These are phyloP conservation scores for Macroramphosus scolopax DNA, from an alignment of 2,797 vertebrate species.

Conservation along the genomic window DNA sequence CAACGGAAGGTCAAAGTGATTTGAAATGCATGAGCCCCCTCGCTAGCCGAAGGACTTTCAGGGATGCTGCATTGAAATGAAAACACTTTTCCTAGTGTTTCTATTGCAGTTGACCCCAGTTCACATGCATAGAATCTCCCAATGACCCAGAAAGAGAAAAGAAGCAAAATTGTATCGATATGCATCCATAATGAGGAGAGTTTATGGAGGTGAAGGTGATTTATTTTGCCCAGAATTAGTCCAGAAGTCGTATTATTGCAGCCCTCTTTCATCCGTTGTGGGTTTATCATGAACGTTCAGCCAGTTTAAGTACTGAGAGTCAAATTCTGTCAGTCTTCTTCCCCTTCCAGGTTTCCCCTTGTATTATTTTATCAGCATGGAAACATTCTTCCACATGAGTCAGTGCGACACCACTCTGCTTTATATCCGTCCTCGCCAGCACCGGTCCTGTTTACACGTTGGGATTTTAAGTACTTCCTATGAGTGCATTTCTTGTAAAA, in stretches of 20 bases:
- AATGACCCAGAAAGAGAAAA: conserved; percentile 40
- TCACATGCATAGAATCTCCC: conserved; percentile 46
- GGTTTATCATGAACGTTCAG: conserved; percentile 12
- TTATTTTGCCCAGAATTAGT: conserved; percentile 9
- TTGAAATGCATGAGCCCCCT: conserved; percentile 74
- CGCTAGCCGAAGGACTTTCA: conserved; percentile 59
- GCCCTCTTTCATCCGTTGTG: conserved; percentile 1
- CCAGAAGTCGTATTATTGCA: background rate
- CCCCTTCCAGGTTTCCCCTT: conserved; percentile 28
- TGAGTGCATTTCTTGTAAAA: conserved; percentile 63
- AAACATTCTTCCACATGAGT: conserved; percentile 47
- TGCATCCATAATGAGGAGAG: conserved; percentile 18
- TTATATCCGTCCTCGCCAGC: conserved; percentile 54
- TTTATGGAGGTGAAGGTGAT: too few relatives aligned
- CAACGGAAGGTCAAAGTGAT: conserved; percentile 62
- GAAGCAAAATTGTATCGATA: conserved; percentile 35
- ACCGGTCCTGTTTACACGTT: conserved; percentile 56
- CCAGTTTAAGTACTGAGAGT: conserved; percentile 15
- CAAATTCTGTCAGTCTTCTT: background rate
- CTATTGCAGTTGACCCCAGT: conserved; percentile 62
- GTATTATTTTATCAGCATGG: conserved; percentile 38
- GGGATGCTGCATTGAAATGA: conserved; percentile 69
- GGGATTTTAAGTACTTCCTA: conserved; percentile 62
- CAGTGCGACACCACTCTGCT: conserved; percentile 36
- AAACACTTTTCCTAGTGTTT: conserved; percentile 68